A percentile compares a stretch with the other conserved stretches of the same genome.
Conservation (phyloP, 2,888 invertebrate species). For the Philopedon plagiatum region DNA sequence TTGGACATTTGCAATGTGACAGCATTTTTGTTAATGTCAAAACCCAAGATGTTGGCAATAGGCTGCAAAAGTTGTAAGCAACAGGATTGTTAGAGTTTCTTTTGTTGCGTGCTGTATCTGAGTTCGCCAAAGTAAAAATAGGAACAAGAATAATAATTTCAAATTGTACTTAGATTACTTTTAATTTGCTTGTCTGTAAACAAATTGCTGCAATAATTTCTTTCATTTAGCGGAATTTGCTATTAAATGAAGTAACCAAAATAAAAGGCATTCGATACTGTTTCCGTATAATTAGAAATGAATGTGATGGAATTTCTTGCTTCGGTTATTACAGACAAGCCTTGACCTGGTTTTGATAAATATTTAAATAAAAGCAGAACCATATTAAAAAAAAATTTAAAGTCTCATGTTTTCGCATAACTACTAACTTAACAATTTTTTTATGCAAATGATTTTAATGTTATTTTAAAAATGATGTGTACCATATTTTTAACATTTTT, state of each 20-base stretch:
- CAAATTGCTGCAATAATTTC: neutral
- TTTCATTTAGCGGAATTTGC: neutral
- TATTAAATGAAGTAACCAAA: neutral
- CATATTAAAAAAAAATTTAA: neutral
- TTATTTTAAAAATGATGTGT: no score
- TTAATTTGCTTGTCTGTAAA: neutral
- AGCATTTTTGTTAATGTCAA: no score
- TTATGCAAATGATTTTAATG: no score
- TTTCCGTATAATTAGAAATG: constrained; percentile 18
- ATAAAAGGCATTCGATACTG: constrained; percentile 4
- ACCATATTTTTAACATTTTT: no score
- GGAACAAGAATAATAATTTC: no score
- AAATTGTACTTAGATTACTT: neutral
- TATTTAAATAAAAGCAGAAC: neutral
- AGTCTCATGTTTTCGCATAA: neutral
- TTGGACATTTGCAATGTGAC: no score
- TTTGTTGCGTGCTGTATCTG: no score
- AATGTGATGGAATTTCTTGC: constrained; percentile 27
- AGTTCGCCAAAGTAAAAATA: no score
- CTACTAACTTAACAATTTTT: no score
- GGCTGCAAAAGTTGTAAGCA: no score
- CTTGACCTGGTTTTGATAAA: constrained; percentile 3
- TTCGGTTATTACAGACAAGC: neutral
- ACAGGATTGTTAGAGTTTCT: no score
- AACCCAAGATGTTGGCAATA: no score